Conservation (phyloP, 2,797 vertebrate species). For the Leptatherina wallacei region DNA sequence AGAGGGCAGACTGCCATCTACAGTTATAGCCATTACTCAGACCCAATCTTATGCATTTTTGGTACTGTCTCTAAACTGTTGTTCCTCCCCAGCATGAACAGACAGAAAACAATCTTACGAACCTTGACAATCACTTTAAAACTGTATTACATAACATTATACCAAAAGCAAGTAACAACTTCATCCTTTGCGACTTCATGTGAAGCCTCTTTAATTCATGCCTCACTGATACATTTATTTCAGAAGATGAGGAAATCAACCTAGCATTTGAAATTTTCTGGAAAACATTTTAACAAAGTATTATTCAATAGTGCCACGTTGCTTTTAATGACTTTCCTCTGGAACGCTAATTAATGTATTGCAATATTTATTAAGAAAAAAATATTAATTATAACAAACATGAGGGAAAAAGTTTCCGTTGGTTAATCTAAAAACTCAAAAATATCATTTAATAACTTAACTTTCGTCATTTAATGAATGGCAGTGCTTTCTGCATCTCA, state of each 20-base stretch:
- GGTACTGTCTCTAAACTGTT: conserved; percentile 10
- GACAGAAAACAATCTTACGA: neutral
- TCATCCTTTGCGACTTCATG: neutral
- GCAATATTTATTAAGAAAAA: conserved; percentile 72
- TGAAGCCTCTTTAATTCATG: conserved; percentile 1
- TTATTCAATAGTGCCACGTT: conserved; percentile 39
- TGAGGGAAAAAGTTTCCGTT: conserved; percentile 65
- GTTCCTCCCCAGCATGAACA: neutral
- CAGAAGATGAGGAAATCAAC: conserved; percentile 15
- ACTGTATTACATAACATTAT: neutral
- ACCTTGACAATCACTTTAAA: neutral
- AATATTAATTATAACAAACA: conserved; percentile 75
- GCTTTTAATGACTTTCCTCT: conserved; percentile 72
- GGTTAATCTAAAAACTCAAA: conserved; percentile 71
- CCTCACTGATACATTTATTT: neutral
- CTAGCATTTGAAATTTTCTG: conserved; percentile 19
- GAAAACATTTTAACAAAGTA: conserved; percentile 38
- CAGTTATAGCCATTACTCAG: conserved; percentile 31
- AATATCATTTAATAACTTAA: conserved; percentile 77
- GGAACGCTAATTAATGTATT: conserved; percentile 69
- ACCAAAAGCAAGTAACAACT: neutral
- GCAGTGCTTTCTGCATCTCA: conserved; percentile 75
- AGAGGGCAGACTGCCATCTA: conserved; percentile 58
- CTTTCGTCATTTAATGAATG: conserved; percentile 76
- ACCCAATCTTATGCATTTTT: neutral